Percentiles rank a stretch among this genome's conserved stretches.
Evolutionary conservation across 2,797 vertebrate species (phyloP).

Genomic region (Cynodonichthys magdalenae): DNA sequence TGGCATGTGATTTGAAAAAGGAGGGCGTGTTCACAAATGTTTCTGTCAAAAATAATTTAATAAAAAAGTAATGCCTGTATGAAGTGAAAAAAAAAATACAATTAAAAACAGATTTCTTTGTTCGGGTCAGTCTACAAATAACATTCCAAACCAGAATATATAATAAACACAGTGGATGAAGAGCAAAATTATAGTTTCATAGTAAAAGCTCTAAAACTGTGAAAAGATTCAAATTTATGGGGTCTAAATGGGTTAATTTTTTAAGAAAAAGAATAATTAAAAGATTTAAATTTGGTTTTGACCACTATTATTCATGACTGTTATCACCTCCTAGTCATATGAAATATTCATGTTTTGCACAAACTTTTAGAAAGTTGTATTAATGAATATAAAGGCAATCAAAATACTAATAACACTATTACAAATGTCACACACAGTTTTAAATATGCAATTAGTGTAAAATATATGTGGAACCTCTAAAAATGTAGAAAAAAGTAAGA

Average conservation of each 20-base stretch:
- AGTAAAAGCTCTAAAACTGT: background rate
- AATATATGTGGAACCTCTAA: background rate
- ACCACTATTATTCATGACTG: background rate
- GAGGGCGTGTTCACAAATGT: conserved; percentile 17
- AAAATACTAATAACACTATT: no score
- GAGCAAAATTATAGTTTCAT: background rate
- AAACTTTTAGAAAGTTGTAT: background rate
- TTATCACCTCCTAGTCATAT: no score
- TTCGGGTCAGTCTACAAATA: background rate
- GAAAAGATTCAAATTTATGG: background rate
- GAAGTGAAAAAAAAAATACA: no score
- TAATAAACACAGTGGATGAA: no score
- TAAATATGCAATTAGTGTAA: conserved; percentile 3
- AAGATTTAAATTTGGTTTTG: background rate
- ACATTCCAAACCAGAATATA: background rate
- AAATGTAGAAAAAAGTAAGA: background rate
- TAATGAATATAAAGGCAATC: no score
- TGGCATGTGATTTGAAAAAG: conserved; percentile 32
- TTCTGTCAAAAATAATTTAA: conserved; percentile 6
- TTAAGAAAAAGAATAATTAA: background rate
- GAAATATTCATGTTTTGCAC: background rate
- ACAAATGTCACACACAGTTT: background rate
- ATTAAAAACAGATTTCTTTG: no score
- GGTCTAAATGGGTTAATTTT: no score
- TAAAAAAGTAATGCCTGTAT: background rate